Evolutionary conservation across 2,888 invertebrate genomes (phyloP).

Genomic region (Brachyptera putata): DNA sequence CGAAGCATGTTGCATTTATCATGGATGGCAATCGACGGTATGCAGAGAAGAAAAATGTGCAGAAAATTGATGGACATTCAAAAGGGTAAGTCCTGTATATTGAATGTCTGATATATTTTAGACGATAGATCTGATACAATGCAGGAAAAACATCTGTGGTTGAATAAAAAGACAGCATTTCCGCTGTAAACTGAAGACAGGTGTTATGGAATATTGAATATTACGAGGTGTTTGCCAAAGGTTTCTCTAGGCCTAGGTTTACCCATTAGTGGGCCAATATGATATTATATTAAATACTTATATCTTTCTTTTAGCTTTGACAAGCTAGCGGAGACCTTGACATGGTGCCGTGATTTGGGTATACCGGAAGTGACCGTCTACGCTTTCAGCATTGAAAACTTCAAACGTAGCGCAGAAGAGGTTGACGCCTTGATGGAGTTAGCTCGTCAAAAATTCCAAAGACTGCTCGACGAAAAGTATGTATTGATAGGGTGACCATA

Average conservation of each 20-base stretch:
- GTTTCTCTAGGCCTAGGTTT: too few species aligned
- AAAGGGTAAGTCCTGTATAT: slow-evolving; percentile 52
- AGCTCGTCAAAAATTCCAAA: slow-evolving; percentile 79
- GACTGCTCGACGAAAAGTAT: slow-evolving; percentile 75
- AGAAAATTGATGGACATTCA: slow-evolving; percentile 75
- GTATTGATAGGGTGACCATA: slow-evolving; percentile 31
- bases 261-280: too few species aligned
- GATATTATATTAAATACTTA: too few species aligned
- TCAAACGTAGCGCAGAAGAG: slow-evolving; percentile 86
- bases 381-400: slow-evolving; percentile 99
- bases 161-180: too few species aligned
- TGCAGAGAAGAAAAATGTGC: slow-evolving; percentile 73
- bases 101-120: slow-evolving; percentile 1
- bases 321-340: slow-evolving; percentile 73
- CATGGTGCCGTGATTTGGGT: slow-evolving; percentile 89
- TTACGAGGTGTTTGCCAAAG: too few species aligned
- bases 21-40: slow-evolving; percentile 98
- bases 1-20: slow-evolving; percentile 91
- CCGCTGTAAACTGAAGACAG: too few species aligned
- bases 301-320: slow-evolving; percentile 69
- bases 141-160: background rate
- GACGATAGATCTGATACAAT: background rate
- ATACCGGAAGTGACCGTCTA: slow-evolving; percentile 95
- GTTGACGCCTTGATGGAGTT: slow-evolving; percentile 84
- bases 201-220: too few species aligned